These are phyloP conservation scores for Sinhomidia bicolor DNA, from an alignment of 2,888 invertebrate species.

Conservation along the genomic window DNA sequence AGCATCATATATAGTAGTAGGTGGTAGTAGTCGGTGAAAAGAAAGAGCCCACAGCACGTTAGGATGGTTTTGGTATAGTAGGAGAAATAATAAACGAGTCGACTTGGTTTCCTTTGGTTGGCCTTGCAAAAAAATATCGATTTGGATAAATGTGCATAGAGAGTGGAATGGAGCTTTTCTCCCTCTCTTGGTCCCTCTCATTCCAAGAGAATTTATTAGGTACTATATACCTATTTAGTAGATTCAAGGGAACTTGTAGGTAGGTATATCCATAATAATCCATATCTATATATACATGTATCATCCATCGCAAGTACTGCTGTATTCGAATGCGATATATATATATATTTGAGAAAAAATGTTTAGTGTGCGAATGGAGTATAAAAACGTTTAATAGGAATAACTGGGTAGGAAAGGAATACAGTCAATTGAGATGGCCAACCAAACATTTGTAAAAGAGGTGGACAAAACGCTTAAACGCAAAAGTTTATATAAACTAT, in stretches of 20 bases:
- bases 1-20: not conserved
- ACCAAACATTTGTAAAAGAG: not conserved
- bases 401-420: not conserved
- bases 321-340: too few relatives aligned
- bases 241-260: not conserved
- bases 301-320: too few relatives aligned
- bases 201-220: conserved; percentile 5
- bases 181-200: not conserved
- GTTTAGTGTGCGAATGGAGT: not conserved
- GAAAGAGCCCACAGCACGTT: conserved; percentile 10
- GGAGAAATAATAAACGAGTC: conserved; percentile 25
- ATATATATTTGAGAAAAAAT: not conserved
- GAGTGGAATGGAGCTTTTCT: conserved; percentile 33
- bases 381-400: not conserved
- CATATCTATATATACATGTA: not conserved
- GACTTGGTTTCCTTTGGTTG: conserved; percentile 65
- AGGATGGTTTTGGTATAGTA: not conserved
- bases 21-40: not conserved
- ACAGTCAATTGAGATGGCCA: not conserved
- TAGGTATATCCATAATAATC: not conserved
- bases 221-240: not conserved
- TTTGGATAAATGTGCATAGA: conserved; percentile 56
- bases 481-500: not conserved
- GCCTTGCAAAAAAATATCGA: conserved; percentile 79
- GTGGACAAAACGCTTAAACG: not conserved